phyloP scores from a whole-genome alignment of 2,797 vertebrate genomes.

The Botia almorhae region DNA sequence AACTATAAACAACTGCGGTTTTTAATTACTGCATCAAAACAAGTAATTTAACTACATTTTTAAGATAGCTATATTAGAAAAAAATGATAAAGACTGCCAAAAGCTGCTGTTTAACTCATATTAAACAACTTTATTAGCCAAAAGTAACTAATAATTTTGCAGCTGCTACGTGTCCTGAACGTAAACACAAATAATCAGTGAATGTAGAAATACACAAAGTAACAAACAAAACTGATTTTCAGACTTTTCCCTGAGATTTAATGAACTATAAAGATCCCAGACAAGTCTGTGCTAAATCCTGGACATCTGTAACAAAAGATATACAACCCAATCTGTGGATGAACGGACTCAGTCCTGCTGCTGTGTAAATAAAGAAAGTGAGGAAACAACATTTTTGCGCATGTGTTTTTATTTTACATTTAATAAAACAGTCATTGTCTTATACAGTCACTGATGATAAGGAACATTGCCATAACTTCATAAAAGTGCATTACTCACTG shows the following conservation, averaged over 20 bases:
- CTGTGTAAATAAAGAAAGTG: neutral
- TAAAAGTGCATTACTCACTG: too few species aligned
- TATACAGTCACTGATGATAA: conserved; percentile 22
- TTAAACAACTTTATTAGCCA: neutral
- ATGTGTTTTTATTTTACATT: conserved; percentile 33
- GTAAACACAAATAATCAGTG: neutral
- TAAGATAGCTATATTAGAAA: neutral
- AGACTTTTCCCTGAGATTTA: neutral
- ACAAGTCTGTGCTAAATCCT: conserved; percentile 20
- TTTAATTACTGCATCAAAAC: conserved; percentile 22
- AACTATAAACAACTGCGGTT: conserved; percentile 9
- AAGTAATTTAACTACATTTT: too few species aligned
- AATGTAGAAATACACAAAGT: too few species aligned
- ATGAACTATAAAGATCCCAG: neutral
- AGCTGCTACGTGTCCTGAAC: neutral
- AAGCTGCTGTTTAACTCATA: neutral
- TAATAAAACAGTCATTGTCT: conserved; percentile 54
- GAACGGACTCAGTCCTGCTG: neutral
- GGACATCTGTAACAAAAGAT: conserved; percentile 1
- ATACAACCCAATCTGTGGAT: neutral
- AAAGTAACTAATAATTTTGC: neutral
- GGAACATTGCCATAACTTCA: neutral
- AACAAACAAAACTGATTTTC: too few species aligned
- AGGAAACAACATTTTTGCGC: neutral
- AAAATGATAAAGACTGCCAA: neutral